Percentiles rank a stretch among this genome's conserved stretches.
Conservation (phyloP, 2,113 vertebrate genomes). For the Pomatostomus ruficeps region DNA sequence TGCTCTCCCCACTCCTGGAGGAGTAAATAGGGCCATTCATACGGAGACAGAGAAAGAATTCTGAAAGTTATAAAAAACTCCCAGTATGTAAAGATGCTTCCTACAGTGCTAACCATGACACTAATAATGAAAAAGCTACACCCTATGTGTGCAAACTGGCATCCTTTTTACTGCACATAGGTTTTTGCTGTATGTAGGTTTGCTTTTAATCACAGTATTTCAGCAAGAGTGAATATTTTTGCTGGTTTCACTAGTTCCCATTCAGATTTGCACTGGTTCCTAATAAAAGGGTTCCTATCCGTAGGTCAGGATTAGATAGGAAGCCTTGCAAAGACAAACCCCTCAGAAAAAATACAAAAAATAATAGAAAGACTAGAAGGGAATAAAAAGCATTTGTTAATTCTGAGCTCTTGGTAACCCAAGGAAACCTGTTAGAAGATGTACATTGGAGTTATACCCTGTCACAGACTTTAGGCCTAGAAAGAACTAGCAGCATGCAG, state of each 20-base stretch:
- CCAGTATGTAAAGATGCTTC: constrained; percentile 16
- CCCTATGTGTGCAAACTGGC: neutral
- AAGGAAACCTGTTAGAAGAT: neutral
- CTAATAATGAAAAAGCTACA: neutral
- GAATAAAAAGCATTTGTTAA: neutral
- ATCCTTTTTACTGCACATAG: neutral
- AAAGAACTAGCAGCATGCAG: neutral
- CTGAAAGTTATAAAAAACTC: constrained; percentile 16
- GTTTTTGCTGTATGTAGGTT: neutral
- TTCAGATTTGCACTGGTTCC: neutral
- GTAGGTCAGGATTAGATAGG: neutral
- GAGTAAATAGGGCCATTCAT: constrained; percentile 42
- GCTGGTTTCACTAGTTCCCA: neutral
- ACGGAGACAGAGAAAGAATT: constrained; percentile 2
- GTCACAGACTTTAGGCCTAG: neutral
- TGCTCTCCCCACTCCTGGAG: neutral
- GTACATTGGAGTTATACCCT: neutral
- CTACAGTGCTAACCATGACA: neutral
- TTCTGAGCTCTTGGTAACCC: neutral
- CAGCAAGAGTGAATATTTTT: neutral
- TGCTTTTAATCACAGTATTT: neutral
- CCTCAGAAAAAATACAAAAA: neutral
- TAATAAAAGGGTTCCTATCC: neutral
- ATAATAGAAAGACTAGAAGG: neutral
- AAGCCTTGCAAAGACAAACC: neutral